Evolutionary conservation across 2,888 invertebrate species (phyloP), one percentile per base, ranked within the genome.

Genomic region (Monopis laevigella): DNA sequence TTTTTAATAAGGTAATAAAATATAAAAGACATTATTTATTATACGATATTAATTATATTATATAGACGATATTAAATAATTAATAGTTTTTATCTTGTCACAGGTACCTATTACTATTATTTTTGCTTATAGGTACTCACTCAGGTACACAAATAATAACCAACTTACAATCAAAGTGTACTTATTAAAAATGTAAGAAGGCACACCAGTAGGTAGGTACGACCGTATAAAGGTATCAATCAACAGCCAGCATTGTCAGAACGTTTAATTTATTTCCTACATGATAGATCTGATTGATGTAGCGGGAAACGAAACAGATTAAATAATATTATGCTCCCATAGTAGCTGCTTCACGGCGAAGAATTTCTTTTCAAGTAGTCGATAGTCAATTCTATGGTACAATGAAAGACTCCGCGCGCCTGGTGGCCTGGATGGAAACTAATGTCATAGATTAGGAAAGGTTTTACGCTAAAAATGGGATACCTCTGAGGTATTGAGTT

Each of bases 361-460:
- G 63, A 64, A 59, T 38, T 43, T 41, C 59, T 59, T 60, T 64
- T 64, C 56, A 69, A 60, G 59, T 57, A 56, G 53, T 50, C 56
- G 54, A 40, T 38, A 67, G 58, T 65, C 68, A 71, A 69, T 73
- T 72, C 69, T 63, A 70, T 65, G 67, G 70, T 65, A 68, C 66
- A 70, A 68, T 65, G 32, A n/a, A n/a, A 27, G 29, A 27, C 30
- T 55, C 56, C 54, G 47, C 58, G 51, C 54, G 52, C 50, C 52
- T 52, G 58, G 62, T 61, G 61, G 59, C 51, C 59, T 48, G 41
- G 32, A 32, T 17, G 17, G 10, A 6, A 3, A 3, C 30, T 30
- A 13, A 5, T 28, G 13, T 13, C 30, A 30, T 12, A 5, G 30
- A 30, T 30, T 14, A 30, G 12, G 7, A 28, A 28, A 7, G 11